Evolutionary conservation across 1,140 invertebrate species (phyloP).

Genomic region (Onthophagus taurus): DNA sequence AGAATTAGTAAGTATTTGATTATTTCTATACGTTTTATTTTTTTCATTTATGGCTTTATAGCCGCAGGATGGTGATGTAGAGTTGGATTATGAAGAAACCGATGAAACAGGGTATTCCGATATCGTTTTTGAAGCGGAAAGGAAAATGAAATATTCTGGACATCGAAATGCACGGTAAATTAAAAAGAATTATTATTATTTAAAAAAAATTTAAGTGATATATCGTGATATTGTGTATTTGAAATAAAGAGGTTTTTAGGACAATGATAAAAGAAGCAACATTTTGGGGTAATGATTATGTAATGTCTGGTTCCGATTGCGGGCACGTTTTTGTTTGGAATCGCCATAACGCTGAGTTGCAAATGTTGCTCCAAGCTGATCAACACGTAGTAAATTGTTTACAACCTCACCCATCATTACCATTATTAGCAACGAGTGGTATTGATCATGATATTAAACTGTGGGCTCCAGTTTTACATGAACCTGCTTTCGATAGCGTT

Average conservation of each 20-base stretch:
- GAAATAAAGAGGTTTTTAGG: too few relatives aligned
- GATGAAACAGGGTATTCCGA: constrained; percentile 12
- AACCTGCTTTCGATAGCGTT: constrained; percentile 53
- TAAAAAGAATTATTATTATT: not conserved
- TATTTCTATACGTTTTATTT: too few relatives aligned
- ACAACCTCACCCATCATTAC: constrained; percentile 74
- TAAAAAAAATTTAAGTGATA: not conserved
- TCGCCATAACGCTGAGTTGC: constrained; percentile 51
- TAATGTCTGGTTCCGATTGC: constrained; percentile 82
- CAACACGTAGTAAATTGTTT: constrained; percentile 81
- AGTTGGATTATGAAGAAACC: constrained; percentile 26
- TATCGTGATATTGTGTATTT: too few relatives aligned
- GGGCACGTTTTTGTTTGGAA: constrained; percentile 70
- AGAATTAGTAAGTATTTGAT: constrained; percentile 7
- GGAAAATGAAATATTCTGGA: constrained; percentile 66
- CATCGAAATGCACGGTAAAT: constrained; percentile 73
- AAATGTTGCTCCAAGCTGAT: constrained; percentile 77
- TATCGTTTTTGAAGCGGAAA: constrained; percentile 34
- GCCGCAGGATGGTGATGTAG: constrained; percentile 19
- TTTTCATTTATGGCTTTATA: not conserved
- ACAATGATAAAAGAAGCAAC: constrained; percentile 86
- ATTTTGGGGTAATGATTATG: constrained; percentile 77
- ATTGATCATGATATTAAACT: constrained; percentile 87
- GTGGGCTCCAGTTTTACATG: constrained; percentile 60
- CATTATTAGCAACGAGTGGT: constrained; percentile 76